A percentile compares a stretch with the other conserved stretches of the same genome.
Conservation (phyloP, 2,113 vertebrate genomes). For the Phyllostomus hastatus region DNA sequence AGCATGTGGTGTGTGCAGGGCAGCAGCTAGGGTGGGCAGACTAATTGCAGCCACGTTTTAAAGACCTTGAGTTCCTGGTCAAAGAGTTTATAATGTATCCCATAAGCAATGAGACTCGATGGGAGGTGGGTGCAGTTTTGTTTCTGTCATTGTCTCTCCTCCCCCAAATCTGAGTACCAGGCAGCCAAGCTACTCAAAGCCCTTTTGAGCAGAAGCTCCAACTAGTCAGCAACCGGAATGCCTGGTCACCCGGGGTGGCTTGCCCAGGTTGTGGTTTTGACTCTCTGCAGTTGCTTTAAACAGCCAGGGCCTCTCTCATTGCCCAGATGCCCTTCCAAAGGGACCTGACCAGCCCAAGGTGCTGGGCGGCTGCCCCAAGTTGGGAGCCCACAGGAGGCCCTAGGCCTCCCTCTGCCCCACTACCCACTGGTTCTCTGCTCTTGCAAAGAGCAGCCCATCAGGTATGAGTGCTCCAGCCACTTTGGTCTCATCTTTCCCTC, state of each 20-base stretch:
- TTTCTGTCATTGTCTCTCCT: not conserved
- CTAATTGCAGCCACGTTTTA: not conserved
- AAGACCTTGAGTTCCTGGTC: not conserved
- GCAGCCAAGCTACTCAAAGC: not conserved
- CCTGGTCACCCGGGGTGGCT: not conserved
- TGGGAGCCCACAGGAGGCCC: not conserved
- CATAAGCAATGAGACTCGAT: not conserved
- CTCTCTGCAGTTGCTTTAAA: not conserved
- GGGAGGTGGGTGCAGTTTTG: not conserved
- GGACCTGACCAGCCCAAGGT: not conserved
- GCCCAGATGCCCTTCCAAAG: not conserved
- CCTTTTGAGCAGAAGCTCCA: not conserved
- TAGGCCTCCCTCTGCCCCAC: not conserved
- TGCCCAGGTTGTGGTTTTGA: not conserved
- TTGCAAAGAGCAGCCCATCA: not conserved
- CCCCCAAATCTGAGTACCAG: not conserved
- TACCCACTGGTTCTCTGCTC: not conserved
- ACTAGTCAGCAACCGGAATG: accelerated
- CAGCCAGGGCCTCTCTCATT: not conserved
- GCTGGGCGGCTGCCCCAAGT: not conserved
- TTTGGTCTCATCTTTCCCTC: not conserved
- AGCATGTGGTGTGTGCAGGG: not conserved
- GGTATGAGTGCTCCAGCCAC: not conserved
- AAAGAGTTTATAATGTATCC: not conserved
- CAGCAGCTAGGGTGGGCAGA: not conserved